Percentiles rank a stretch among this genome's conserved stretches.
Evolutionary conservation across 2,888 invertebrate species (phyloP).

Genomic region (Frankliniella fusca): DNA sequence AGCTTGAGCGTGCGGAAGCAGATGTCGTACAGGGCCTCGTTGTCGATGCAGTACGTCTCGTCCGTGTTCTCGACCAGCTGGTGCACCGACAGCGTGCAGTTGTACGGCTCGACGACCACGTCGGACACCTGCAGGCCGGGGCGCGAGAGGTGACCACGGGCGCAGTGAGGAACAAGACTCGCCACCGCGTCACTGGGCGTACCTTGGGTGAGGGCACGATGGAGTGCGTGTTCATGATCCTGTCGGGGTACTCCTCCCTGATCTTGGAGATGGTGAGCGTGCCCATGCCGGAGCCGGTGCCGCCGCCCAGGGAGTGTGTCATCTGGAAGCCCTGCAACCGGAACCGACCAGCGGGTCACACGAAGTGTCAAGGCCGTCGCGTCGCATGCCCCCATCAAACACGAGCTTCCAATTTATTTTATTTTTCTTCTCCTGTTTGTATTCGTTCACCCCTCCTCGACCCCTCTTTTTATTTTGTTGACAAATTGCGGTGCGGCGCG

Average conservation of each 20-base stretch:
- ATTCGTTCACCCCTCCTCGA: no score
- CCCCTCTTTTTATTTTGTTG: no score
- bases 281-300: conserved; percentile 86
- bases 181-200: not conserved
- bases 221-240: conserved; percentile 84
- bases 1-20: conserved; percentile 54
- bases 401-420: not conserved
- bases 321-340: conserved; percentile 62
- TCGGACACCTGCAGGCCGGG: conserved; percentile 47
- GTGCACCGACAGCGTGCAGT: conserved; percentile 54
- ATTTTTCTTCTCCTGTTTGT: no score
- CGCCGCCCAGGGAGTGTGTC: conserved; percentile 80
- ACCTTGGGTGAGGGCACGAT: conserved; percentile 82
- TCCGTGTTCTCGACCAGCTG: conserved; percentile 54
- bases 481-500: no score
- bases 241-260: conserved; percentile 79
- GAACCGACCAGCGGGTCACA: not conserved
- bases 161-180: not conserved
- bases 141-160: not conserved
- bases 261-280: conserved; percentile 83
- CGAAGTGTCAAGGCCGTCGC: not conserved
- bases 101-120: conserved; percentile 55
- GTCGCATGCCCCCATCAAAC: not conserved
- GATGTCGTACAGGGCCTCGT: conserved; percentile 55
- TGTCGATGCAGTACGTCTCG: conserved; percentile 54